Evolutionary conservation across 1,140 invertebrate genomes (phyloP), one percentile per base, ranked within the genome.

Genomic region (Orius laevigatus): DNA sequence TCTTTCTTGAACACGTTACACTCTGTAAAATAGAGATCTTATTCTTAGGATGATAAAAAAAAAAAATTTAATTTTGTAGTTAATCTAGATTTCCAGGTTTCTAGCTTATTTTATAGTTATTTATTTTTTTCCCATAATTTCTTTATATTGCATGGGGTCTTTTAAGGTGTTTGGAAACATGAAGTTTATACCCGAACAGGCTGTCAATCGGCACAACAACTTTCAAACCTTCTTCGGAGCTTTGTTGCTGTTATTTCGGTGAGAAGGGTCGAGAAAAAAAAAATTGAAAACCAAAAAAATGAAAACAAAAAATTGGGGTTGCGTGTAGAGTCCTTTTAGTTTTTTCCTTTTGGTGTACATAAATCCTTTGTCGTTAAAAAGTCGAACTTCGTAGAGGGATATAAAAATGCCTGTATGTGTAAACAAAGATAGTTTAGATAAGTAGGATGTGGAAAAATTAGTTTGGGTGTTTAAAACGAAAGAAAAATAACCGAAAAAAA

Each of bases 121-220:
- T n/a, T 4, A 25, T 25, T 25, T 25, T 25, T 25, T 25, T 48
- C 46, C 46, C 46, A 39, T 33, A 38, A 20, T 46, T n/a, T 33
- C 14, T 36, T 20, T 41, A 31, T 25, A 46, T 18, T 51, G 49
- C 49, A 46, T 51, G 49, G 49, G 49, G 57, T 62, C 59, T 66
- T 63, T 62, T 61, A 72, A 89, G 84, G 82, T 90, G 64, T 90
- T 90, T 72, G 90, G 90, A 64, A 95, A 92, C 74, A 86, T 95
- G 67, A 73, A 76, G 66, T 81, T 89, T 67, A 78, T 85, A 69
- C 81, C 87, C 58, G 78, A 81, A 63, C 79, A 79, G 58, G 79
- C 84, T 58, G 81, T 95, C 64, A 92, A 89, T 72, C 76, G 87
- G 57, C 91, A 95, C 76, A 95, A 94, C 78, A 95, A 95, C 76